Evolutionary conservation across 2,888 invertebrate genomes (phyloP).

Genomic region (Sipha maydis): DNA sequence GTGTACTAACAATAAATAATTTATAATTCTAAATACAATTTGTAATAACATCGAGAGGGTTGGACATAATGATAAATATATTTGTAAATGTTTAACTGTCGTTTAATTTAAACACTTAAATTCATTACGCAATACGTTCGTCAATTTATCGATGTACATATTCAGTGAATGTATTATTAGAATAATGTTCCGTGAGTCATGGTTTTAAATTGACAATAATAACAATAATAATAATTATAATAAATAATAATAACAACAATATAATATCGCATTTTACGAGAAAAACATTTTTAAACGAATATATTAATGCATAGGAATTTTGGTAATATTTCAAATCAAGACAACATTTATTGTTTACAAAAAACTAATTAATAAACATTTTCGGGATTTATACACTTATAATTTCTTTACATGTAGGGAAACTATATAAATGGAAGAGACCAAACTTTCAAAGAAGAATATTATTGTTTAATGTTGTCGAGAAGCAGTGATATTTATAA

Average conservation of each 20-base stretch:
- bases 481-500: too few relatives aligned
- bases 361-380: too few relatives aligned
- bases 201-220: background rate
- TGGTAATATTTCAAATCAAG: too few relatives aligned
- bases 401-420: too few relatives aligned
- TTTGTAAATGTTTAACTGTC: constrained; percentile 32
- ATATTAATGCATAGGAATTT: background rate
- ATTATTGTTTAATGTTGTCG: too few relatives aligned
- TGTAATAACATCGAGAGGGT: background rate
- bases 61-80: background rate
- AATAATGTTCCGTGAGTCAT: constrained; percentile 19
- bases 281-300: background rate
- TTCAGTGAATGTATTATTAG: constrained; percentile 7
- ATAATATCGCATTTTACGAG: background rate
- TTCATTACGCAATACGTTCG: background rate
- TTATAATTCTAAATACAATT: background rate
- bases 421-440: too few relatives aligned
- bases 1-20: background rate
- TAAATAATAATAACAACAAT: background rate
- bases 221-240: background rate
- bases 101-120: constrained; percentile 34
- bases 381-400: too few relatives aligned
- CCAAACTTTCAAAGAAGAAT: too few relatives aligned
- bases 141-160: background rate
- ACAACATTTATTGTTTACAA: too few relatives aligned